phyloP scores from a whole-genome alignment of 2,888 invertebrate genomes.

The Lissocephala sabroskyi region DNA sequence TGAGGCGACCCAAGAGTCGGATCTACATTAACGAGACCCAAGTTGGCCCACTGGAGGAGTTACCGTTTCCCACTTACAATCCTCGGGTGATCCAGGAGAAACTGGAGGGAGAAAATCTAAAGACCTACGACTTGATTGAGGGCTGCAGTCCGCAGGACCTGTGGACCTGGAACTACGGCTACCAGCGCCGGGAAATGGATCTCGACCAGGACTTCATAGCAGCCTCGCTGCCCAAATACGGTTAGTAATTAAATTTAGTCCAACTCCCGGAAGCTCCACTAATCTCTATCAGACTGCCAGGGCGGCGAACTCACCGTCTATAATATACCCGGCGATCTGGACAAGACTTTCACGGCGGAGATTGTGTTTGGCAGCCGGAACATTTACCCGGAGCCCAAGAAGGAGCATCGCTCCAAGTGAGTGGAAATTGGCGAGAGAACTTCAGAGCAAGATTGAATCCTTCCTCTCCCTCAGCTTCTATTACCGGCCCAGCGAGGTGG shows the following conservation, averaged over 20 bases:
- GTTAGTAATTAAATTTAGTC: constrained; percentile 34
- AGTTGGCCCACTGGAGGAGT: constrained; percentile 39
- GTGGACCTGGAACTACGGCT: constrained; percentile 66
- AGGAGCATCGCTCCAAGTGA: constrained; percentile 28
- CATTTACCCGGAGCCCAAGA: constrained; percentile 37
- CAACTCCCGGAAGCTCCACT: neutral
- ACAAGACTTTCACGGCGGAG: constrained; percentile 58
- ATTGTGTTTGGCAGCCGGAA: constrained; percentile 60
- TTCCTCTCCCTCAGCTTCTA: constrained; percentile 42
- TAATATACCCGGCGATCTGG: constrained; percentile 64
- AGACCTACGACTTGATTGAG: constrained; percentile 50
- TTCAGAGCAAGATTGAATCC: too few relatives aligned
- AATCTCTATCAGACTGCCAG: too few relatives aligned
- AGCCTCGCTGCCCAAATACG: constrained; percentile 49
- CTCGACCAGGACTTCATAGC: constrained; percentile 47
- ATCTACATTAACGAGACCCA: constrained; percentile 66
- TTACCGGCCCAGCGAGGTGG: constrained; percentile 58
- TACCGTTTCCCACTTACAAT: constrained; percentile 64
- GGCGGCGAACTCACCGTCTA: constrained; percentile 47
- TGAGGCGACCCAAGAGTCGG: constrained; percentile 68
- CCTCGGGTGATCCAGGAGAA: constrained; percentile 66
- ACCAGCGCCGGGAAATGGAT: constrained; percentile 51
- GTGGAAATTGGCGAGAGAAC: too few relatives aligned
- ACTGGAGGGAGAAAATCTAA: constrained; percentile 54
- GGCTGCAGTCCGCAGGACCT: constrained; percentile 48